These are phyloP conservation scores for Talpa occidentalis DNA, from an alignment of 2,113 vertebrate species.

Conservation along the genomic window DNA sequence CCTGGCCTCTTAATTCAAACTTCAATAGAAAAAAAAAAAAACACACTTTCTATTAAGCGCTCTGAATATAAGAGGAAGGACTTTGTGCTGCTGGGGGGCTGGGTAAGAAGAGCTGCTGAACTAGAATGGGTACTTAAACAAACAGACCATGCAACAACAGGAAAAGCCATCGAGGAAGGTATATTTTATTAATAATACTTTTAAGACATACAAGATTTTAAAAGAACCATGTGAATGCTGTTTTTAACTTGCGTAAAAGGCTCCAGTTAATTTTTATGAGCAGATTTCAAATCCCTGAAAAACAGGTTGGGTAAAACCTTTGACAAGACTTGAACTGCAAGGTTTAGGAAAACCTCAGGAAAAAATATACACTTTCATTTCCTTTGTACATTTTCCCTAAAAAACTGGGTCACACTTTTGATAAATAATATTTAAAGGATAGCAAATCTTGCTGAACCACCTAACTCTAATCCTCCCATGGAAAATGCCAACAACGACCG, in stretches of 20 bases:
- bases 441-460: constrained; percentile 56
- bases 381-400: constrained; percentile 50
- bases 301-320: constrained; percentile 67
- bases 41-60: constrained; percentile 58
- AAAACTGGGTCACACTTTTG: constrained; percentile 42
- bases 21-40: neutral
- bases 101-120: neutral
- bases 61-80: constrained; percentile 37
- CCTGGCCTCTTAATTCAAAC: constrained; percentile 54
- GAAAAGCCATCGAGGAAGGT: constrained; percentile 52
- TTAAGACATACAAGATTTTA: constrained; percentile 63
- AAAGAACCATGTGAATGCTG: constrained; percentile 71
- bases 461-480: neutral
- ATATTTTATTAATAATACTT: constrained; percentile 61
- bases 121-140: constrained; percentile 54
- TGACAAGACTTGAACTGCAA: constrained; percentile 34
- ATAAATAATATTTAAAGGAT: constrained; percentile 59
- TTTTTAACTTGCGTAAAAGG: constrained; percentile 70
- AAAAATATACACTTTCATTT: constrained; percentile 50
- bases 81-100: neutral
- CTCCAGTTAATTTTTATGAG: constrained; percentile 78
- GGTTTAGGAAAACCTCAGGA: neutral
- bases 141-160: neutral
- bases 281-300: constrained; percentile 65
- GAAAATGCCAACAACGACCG: neutral